phyloP scores from a whole-genome alignment of 2,888 invertebrate species.

The Platycnemis pennipes region DNA sequence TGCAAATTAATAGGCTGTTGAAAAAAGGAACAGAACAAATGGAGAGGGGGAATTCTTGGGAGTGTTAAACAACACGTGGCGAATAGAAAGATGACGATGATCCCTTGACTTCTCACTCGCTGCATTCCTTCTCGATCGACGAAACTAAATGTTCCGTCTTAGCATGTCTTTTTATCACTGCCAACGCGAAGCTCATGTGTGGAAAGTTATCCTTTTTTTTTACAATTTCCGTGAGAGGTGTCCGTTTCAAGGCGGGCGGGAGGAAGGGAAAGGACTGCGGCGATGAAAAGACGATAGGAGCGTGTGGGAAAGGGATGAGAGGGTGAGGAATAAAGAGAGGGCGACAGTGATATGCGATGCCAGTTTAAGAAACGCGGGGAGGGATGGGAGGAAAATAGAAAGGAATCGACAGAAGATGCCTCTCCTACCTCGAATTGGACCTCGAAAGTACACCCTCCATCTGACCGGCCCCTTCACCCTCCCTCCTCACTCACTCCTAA shows the following conservation, averaged over 20 bases:
- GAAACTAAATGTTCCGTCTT: not conserved
- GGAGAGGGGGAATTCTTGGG: not conserved
- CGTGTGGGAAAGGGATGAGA: not conserved
- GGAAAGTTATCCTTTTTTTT: not conserved
- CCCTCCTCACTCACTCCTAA: constrained; percentile 25
- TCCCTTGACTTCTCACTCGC: not conserved
- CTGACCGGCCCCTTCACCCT: not conserved
- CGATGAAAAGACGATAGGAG: not conserved
- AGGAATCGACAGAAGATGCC: not conserved
- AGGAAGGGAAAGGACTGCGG: not conserved
- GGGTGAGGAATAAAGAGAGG: not conserved
- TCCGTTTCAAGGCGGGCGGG: not conserved
- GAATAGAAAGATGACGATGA: not conserved
- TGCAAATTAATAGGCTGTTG: not conserved
- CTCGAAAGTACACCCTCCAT: not conserved
- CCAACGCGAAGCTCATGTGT: not conserved
- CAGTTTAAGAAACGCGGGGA: not conserved
- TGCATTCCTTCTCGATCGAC: not conserved
- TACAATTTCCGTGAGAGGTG: not conserved
- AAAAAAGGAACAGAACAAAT: not conserved
- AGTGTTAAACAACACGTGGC: not conserved
- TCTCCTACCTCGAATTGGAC: not conserved
- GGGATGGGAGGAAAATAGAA: not conserved
- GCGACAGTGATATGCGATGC: constrained; percentile 5
- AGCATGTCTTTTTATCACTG: not conserved